Conservation (phyloP, 2,113 vertebrate genomes). For the Bothrops jararaca region DNA sequence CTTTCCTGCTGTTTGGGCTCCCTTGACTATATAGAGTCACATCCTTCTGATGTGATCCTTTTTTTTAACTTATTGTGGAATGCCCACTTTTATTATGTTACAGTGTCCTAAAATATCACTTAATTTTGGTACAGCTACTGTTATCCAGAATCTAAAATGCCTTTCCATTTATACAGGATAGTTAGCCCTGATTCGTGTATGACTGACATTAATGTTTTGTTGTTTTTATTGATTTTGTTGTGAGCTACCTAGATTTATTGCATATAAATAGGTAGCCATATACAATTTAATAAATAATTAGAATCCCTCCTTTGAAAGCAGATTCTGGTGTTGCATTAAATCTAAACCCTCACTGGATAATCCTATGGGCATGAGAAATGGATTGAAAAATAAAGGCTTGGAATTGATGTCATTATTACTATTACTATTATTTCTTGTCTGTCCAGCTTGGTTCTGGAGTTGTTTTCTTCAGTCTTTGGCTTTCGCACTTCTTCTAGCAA, state of each 20-base stretch:
- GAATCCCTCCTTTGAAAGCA: not conserved
- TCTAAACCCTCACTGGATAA: not conserved
- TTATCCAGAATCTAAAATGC: not conserved
- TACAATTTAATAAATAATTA: not conserved
- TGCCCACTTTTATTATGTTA: not conserved
- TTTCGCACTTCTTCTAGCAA: not conserved
- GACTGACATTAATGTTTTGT: not conserved
- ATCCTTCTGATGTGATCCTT: not conserved
- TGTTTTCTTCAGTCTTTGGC: not conserved
- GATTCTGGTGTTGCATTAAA: not conserved
- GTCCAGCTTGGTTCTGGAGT: not conserved
- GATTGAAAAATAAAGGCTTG: not conserved
- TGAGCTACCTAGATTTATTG: not conserved
- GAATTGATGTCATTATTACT: not conserved
- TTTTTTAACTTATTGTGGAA: not conserved
- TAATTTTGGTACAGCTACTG: not conserved
- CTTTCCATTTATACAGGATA: not conserved
- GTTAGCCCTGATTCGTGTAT: not conserved
- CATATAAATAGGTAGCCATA: not conserved
- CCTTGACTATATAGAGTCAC: not conserved
- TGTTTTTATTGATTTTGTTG: not conserved
- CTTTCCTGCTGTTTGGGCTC: not conserved
- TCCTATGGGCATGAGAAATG: too few species aligned
- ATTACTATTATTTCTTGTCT: not conserved
- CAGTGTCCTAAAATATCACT: not conserved